Conservation (phyloP, 1,140 invertebrate genomes). For the Drosophila fuyamai region DNA sequence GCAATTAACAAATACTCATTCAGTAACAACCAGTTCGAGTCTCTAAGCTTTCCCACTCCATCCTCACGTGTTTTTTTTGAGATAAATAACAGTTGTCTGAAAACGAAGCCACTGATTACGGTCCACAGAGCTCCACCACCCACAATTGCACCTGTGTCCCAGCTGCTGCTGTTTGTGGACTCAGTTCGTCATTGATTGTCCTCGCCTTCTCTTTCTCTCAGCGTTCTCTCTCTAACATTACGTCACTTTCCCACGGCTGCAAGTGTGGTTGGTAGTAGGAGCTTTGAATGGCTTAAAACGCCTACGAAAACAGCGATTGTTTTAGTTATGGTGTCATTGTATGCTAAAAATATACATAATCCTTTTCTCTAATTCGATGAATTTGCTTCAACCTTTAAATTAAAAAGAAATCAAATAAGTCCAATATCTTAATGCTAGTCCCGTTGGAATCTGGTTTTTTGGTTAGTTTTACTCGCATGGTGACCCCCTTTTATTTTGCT, state of each 20-base stretch:
- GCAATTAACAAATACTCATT: constrained; percentile 8
- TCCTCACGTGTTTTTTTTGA: constrained; percentile 18
- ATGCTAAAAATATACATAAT: constrained; percentile 65
- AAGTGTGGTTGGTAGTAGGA: constrained; percentile 54
- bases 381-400: constrained; percentile 20
- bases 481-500: constrained; percentile 40
- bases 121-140: constrained; percentile 13
- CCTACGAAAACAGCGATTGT: constrained; percentile 41
- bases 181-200: constrained; percentile 47
- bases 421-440: constrained; percentile 26
- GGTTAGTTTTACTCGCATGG: constrained; percentile 20
- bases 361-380: constrained; percentile 14
- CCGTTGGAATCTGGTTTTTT: constrained; percentile 40
- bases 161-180: constrained; percentile 53
- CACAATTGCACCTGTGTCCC: constrained; percentile 37
- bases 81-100: constrained; percentile 35
- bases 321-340: constrained; percentile 59
- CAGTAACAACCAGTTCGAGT: constrained; percentile 30
- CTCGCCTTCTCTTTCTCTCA: constrained; percentile 11
- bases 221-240: constrained; percentile 65
- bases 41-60: constrained; percentile 13
- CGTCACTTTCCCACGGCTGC: constrained; percentile 79
- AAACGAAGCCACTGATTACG: constrained; percentile 25
- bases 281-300: constrained; percentile 45
- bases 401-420: constrained; percentile 6